Percentiles rank a stretch among this genome's conserved stretches.
phyloP scores from a whole-genome alignment of 2,888 invertebrate species.

The Cataglyphis cursor region DNA sequence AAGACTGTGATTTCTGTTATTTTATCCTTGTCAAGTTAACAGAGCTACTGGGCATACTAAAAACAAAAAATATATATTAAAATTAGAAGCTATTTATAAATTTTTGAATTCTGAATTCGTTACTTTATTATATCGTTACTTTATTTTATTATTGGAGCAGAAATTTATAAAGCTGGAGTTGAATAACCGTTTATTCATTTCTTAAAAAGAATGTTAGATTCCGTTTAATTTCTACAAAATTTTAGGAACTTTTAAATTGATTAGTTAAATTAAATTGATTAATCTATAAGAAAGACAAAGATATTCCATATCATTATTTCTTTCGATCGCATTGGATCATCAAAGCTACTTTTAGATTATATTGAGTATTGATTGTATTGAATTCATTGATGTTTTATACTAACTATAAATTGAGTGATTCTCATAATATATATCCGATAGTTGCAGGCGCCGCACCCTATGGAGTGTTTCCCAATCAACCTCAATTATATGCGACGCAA shows the following conservation, averaged over 20 bases:
- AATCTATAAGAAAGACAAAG: background rate
- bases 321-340: background rate
- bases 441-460: slow-evolving; percentile 90
- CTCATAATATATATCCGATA: slow-evolving; percentile 75
- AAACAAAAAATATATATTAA: background rate
- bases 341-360: background rate
- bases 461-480: slow-evolving; percentile 88
- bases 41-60: background rate
- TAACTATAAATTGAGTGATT: background rate
- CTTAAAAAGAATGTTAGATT: background rate
- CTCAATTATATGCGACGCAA: slow-evolving; percentile 90
- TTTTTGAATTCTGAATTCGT: background rate
- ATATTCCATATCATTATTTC: background rate
- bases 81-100: background rate
- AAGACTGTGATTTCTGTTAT: slow-evolving; percentile 12
- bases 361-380: background rate
- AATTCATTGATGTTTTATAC: background rate
- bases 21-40: too few relatives aligned
- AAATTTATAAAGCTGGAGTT: background rate
- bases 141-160: background rate
- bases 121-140: too few relatives aligned
- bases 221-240: background rate
- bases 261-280: background rate
- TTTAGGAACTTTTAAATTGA: background rate
- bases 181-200: background rate